Evolutionary conservation across 2,888 invertebrate species (phyloP).

Genomic region (Idaea straminata): DNA sequence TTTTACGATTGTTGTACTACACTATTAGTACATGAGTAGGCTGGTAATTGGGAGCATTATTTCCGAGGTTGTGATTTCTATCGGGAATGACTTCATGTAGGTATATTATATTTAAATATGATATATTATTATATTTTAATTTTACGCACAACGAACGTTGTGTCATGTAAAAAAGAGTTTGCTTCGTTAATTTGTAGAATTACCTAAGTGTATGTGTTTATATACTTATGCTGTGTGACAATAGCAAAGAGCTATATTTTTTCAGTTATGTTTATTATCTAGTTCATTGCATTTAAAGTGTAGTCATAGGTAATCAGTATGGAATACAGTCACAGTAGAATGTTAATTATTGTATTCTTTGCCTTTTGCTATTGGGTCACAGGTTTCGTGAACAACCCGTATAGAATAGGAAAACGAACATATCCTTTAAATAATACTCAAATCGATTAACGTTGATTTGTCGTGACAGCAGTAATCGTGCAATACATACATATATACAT

Average conservation of each 20-base stretch:
- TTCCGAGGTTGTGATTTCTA: constrained; percentile 79
- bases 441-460: constrained; percentile 67
- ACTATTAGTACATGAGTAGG: constrained; percentile 66
- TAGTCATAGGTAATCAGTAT: constrained; percentile 61
- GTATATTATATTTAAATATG: constrained; percentile 48
- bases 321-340: constrained; percentile 52
- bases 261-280: constrained; percentile 50
- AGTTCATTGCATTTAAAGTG: constrained; percentile 71
- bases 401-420: constrained; percentile 75
- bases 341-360: constrained; percentile 36
- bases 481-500: constrained; percentile 64
- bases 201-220: constrained; percentile 69
- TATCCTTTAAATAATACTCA: constrained; percentile 78
- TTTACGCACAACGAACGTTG: constrained; percentile 74
- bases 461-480: constrained; percentile 70
- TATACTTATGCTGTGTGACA: constrained; percentile 67
- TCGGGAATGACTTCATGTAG: constrained; percentile 72
- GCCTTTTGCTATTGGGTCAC: constrained; percentile 70
- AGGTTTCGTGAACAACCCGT: constrained; percentile 61
- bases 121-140: constrained; percentile 55
- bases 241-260: constrained; percentile 63
- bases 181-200: constrained; percentile 72
- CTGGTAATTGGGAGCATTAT: constrained; percentile 79
- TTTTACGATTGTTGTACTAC: constrained; percentile 32
- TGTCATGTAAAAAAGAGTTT: constrained; percentile 71